These are phyloP conservation scores for Lamprotornis superbus DNA, from an alignment of 2,113 vertebrate species.

Conservation along the genomic window DNA sequence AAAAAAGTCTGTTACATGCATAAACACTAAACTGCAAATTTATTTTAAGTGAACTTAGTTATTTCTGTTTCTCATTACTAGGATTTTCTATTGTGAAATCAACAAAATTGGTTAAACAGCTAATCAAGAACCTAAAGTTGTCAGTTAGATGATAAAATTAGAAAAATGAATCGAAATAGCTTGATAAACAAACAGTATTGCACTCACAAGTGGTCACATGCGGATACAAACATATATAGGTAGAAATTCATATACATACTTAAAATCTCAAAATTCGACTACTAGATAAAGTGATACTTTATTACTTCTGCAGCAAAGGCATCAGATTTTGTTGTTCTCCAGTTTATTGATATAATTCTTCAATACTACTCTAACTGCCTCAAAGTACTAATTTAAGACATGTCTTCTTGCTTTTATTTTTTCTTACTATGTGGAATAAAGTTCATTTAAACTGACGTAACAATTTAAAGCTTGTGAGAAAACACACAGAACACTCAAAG, in stretches of 20 bases:
- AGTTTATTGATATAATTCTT: neutral
- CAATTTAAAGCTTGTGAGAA: neutral
- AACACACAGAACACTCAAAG: neutral
- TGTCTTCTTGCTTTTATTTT: neutral
- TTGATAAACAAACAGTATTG: neutral
- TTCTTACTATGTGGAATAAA: neutral
- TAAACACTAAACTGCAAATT: neutral
- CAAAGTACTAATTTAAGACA: neutral
- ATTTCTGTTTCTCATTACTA: neutral
- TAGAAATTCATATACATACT: neutral
- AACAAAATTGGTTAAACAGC: neutral
- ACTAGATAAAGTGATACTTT: neutral
- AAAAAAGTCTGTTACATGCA: neutral
- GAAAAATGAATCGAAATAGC: neutral
- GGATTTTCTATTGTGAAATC: neutral
- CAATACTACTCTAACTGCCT: neutral
- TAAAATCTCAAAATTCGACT: neutral
- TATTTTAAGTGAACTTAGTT: neutral
- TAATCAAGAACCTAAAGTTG: neutral
- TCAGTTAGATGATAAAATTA: neutral
- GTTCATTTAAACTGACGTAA: neutral
- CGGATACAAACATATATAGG: neutral
- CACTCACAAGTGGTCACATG: accelerated
- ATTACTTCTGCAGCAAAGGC: neutral
- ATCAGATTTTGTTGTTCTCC: neutral